Conservation (phyloP, 2,888 invertebrate species). For the Cylindroiulus punctatus region DNA sequence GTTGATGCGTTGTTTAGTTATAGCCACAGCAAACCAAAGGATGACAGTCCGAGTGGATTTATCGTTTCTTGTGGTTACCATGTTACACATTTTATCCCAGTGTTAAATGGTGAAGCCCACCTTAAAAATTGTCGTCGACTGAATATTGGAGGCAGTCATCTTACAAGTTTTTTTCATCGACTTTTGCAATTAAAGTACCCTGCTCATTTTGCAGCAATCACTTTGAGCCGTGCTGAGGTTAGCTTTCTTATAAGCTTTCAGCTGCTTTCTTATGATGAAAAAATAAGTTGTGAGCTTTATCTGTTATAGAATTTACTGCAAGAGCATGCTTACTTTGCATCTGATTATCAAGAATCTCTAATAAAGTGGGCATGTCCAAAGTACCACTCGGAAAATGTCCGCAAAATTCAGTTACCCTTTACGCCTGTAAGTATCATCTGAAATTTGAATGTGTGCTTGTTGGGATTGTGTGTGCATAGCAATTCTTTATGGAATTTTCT, state of each 20-base stretch:
- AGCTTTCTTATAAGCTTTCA: constrained; percentile 1
- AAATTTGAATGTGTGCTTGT: not conserved
- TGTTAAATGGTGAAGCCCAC: constrained; percentile 77
- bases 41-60: constrained; percentile 73
- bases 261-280: not conserved
- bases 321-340: constrained; percentile 80
- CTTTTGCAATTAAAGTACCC: constrained; percentile 93
- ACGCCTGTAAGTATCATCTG: constrained; percentile 66
- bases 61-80: constrained; percentile 88
- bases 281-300: not conserved
- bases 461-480: not conserved
- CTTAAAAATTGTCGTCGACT: constrained; percentile 79
- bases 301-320: constrained; percentile 77
- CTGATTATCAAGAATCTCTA: constrained; percentile 82
- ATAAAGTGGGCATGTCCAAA: constrained; percentile 82
- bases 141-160: constrained; percentile 87
- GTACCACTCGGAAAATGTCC: constrained; percentile 79
- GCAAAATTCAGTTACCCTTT: constrained; percentile 87
- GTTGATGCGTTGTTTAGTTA: constrained; percentile 84
- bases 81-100: constrained; percentile 86
- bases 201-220: constrained; percentile 86
- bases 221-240: constrained; percentile 84
- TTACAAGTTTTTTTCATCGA: constrained; percentile 84
- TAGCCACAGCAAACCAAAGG: constrained; percentile 70
- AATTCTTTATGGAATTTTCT: not conserved